These are phyloP conservation scores for Encarsia formosa DNA, from an alignment of 2,888 invertebrate genomes.

Conservation along the genomic window DNA sequence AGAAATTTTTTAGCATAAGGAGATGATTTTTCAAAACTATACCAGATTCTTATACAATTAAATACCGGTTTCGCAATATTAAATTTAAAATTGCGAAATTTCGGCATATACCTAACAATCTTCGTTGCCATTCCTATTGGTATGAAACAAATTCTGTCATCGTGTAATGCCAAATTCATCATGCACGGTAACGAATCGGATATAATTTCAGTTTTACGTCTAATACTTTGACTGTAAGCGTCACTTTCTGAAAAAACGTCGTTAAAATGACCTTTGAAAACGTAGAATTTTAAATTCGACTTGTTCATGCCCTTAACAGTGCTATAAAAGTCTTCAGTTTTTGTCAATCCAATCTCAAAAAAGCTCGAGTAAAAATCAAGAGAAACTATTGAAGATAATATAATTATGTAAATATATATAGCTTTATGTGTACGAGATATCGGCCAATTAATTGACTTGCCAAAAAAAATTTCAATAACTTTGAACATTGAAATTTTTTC, in stretches of 20 bases:
- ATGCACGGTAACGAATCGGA: not conserved
- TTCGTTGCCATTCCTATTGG: not conserved
- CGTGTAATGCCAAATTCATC: not conserved
- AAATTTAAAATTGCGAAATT: not conserved
- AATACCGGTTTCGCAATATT: not conserved
- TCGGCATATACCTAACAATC: not conserved
- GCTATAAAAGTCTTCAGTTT: no score
- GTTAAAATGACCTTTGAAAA: no score
- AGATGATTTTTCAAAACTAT: not conserved
- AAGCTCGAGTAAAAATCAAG: no score
- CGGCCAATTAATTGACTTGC: not conserved
- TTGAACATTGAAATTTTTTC: not conserved
- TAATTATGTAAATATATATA: no score
- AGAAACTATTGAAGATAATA: no score
- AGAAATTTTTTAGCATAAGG: not conserved
- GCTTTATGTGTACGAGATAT: not conserved
- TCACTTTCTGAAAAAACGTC: not conserved
- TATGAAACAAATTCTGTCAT: not conserved
- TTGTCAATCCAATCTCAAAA: no score
- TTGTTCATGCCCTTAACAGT: no score
- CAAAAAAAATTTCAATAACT: not conserved
- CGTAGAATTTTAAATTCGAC: no score
- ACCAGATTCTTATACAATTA: not conserved
- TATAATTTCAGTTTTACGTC: not conserved
- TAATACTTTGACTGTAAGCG: not conserved